Percentiles rank a stretch among this genome's conserved stretches.
Conservation (phyloP, 2,113 vertebrate species). For the Carassius carassius region DNA sequence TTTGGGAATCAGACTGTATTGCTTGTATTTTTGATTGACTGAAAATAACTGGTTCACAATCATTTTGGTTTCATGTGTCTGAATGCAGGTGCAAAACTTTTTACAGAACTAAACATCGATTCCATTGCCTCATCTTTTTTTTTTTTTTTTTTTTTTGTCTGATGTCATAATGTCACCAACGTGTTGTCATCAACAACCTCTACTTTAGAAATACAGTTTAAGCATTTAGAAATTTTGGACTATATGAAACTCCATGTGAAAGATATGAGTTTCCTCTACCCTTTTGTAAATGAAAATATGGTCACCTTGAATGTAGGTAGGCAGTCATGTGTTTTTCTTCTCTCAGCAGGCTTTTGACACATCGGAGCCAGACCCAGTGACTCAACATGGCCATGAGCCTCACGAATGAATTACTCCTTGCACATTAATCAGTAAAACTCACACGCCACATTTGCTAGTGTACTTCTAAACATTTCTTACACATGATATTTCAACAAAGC, state of each 20-base stretch:
- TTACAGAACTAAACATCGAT: background rate
- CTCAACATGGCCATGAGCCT: slow-evolving; percentile 64
- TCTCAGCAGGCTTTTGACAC: slow-evolving; percentile 4
- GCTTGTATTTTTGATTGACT: background rate
- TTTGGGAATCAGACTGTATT: background rate
- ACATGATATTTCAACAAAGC: slow-evolving; percentile 53
- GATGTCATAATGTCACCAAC: no score
- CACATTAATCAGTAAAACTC: slow-evolving; percentile 26
- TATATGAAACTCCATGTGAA: background rate
- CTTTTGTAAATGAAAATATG: slow-evolving; percentile 8
- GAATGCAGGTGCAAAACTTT: no score
- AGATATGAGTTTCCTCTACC: background rate
- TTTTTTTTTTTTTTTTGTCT: no score
- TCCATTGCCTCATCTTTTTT: no score
- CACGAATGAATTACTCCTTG: slow-evolving; percentile 45
- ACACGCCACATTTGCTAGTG: background rate
- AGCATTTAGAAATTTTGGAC: background rate
- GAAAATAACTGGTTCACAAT: background rate
- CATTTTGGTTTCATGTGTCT: background rate
- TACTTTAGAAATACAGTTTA: background rate
- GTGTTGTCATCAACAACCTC: background rate
- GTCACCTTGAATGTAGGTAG: slow-evolving; percentile 69
- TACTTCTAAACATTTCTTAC: slow-evolving; percentile 62
- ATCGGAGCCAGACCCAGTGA: slow-evolving; percentile 62
- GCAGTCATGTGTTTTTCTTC: slow-evolving; percentile 48